phyloP scores from a whole-genome alignment of 1,140 invertebrate genomes.

The Ips nitidus region DNA sequence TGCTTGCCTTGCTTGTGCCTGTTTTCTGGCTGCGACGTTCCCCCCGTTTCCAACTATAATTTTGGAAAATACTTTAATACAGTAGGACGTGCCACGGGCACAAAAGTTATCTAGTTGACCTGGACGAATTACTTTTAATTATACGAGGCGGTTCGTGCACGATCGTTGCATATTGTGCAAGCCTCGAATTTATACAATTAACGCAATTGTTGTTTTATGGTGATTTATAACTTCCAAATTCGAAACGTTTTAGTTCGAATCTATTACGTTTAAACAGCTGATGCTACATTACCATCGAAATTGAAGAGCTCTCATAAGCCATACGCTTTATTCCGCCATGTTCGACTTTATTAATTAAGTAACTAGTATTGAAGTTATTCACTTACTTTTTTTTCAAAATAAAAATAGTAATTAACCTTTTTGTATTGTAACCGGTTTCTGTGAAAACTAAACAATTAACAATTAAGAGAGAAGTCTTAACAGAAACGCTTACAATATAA shows the following conservation, averaged over 20 bases:
- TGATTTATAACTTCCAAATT: constrained; percentile 33
- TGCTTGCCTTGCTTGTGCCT: constrained; percentile 34
- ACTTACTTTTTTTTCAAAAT: no score
- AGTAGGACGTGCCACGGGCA: constrained; percentile 29
- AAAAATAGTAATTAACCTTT: no score
- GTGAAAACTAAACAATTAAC: no score
- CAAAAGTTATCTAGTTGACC: constrained; percentile 34
- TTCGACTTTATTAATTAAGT: no score
- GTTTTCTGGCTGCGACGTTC: constrained; percentile 33
- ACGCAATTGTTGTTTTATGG: constrained; percentile 34
- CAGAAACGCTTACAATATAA: no score
- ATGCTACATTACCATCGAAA: constrained; percentile 16
- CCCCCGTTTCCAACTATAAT: constrained; percentile 34
- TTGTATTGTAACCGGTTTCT: no score
- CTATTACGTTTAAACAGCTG: constrained; percentile 29
- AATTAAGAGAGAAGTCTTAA: no score
- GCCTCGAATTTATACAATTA: constrained; percentile 36
- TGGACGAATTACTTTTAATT: constrained; percentile 38
- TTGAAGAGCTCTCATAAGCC: not conserved
- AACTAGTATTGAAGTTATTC: no score
- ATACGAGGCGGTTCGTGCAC: constrained; percentile 21
- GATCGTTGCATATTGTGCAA: constrained; percentile 35
- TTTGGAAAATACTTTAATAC: constrained; percentile 40
- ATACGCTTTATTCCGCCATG: not conserved
- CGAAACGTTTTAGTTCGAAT: constrained; percentile 25